These are phyloP conservation scores for Heliconius aoede DNA, from an alignment of 2,888 invertebrate genomes.

Conservation along the genomic window DNA sequence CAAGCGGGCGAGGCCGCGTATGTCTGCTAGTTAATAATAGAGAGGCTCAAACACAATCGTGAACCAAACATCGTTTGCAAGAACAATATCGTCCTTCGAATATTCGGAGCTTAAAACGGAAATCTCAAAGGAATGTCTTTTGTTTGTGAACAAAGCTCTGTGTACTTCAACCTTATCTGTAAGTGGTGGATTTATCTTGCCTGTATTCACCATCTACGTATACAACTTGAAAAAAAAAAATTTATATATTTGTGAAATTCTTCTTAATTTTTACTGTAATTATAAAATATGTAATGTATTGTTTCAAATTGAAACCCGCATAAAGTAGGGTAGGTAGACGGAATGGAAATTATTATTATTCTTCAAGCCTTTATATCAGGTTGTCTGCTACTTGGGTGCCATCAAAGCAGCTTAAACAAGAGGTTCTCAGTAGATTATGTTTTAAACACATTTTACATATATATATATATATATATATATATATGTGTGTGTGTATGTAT, in stretches of 20 bases:
- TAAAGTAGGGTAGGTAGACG: neutral
- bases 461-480: too few relatives aligned
- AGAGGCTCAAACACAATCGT: neutral
- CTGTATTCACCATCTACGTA: neutral
- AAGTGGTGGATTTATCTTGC: neutral
- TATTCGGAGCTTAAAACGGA: neutral
- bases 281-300: neutral
- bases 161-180: constrained; percentile 7
- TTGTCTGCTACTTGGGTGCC: neutral
- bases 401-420: neutral
- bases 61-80: neutral
- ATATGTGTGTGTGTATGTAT: too few relatives aligned
- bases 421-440: neutral
- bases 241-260: neutral
- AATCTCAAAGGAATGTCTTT: constrained; percentile 20
- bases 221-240: neutral
- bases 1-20: too few relatives aligned
- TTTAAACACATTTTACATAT: neutral
- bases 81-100: neutral
- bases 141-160: constrained; percentile 14
- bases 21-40: too few relatives aligned
- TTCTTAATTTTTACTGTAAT: neutral
- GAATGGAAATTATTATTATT: too few relatives aligned
- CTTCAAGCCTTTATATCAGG: neutral
- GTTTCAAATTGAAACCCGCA: too few relatives aligned